Conservation (phyloP, 2,113 vertebrate genomes). For the Amphiprion ocellaris region DNA sequence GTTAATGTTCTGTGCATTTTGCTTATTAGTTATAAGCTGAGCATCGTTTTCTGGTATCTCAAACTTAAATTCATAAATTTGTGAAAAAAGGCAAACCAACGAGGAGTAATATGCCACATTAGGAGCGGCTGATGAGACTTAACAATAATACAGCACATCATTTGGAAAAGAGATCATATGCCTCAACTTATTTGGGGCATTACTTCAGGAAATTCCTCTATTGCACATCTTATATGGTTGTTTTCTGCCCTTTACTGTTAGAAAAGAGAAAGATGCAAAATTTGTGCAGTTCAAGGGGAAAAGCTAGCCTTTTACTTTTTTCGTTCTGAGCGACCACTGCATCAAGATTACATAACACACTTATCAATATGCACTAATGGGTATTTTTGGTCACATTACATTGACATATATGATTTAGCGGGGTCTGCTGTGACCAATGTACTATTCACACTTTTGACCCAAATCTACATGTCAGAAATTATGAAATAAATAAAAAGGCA, state of each 20-base stretch:
- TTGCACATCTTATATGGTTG: conserved; percentile 92
- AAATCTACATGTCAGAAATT: conserved; percentile 66
- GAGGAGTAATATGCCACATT: conserved; percentile 81
- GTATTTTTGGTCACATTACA: conserved; percentile 88
- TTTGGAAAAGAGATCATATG: conserved; percentile 83
- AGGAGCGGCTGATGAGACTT: conserved; percentile 83
- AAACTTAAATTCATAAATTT: conserved; percentile 92
- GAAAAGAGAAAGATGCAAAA: conserved; percentile 88
- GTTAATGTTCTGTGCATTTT: no score
- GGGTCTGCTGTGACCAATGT: conserved; percentile 89
- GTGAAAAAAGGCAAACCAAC: conserved; percentile 76
- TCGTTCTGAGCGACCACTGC: conserved; percentile 87
- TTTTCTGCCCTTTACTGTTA: conserved; percentile 89
- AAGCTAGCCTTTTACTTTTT: conserved; percentile 87
- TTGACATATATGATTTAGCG: conserved; percentile 86
- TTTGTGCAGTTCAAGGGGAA: conserved; percentile 87
- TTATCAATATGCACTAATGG: conserved; percentile 92
- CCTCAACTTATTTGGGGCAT: conserved; percentile 77
- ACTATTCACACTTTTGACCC: conserved; percentile 84
- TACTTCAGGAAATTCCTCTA: conserved; percentile 85
- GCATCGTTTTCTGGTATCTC: conserved; percentile 89
- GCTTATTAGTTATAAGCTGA: conserved; percentile 91
- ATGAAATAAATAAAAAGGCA: no score
- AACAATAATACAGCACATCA: conserved; percentile 79
- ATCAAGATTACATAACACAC: conserved; percentile 88